Percentiles rank a stretch among this genome's conserved stretches.
Evolutionary conservation across 2,113 vertebrate species (phyloP).

Genomic region (Muntiacus muntjak): DNA sequence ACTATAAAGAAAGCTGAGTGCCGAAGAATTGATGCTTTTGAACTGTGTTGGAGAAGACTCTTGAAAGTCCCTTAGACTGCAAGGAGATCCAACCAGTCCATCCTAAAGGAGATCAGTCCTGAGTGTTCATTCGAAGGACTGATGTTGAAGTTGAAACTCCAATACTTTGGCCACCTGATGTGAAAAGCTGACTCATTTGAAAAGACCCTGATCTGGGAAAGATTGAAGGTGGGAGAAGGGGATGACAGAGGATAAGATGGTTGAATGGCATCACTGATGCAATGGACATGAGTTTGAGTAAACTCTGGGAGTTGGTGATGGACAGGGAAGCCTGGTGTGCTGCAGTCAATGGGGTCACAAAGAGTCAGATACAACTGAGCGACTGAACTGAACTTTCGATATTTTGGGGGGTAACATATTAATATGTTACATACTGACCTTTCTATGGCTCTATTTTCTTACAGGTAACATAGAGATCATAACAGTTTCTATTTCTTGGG

Average conservation of each 20-base stretch:
- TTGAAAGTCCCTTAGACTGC: not conserved
- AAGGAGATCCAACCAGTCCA: not conserved
- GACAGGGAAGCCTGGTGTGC: not conserved
- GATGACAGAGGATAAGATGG: not conserved
- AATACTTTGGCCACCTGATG: not conserved
- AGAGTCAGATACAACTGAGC: not conserved
- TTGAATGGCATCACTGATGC: fast-evolving
- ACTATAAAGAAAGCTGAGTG: not conserved
- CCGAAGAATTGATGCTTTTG: not conserved
- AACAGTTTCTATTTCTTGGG: not conserved
- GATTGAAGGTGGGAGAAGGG: not conserved
- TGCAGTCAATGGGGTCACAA: not conserved
- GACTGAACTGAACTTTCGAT: not conserved
- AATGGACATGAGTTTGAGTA: not conserved
- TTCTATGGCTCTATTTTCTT: not conserved
- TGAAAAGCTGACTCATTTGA: not conserved
- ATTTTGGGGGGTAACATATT: not conserved
- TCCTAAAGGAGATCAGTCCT: not conserved
- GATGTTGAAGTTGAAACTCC: not conserved
- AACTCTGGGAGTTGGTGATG: not conserved
- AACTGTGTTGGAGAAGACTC: not conserved
- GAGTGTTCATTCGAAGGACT: not conserved
- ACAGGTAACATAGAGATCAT: not conserved
- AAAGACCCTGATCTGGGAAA: not conserved
- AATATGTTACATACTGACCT: not conserved